A percentile compares a stretch with the other conserved stretches of the same genome.
These are phyloP conservation scores for Agraylea sexmaculata DNA, from an alignment of 1,140 invertebrate genomes.

Conservation along the genomic window DNA sequence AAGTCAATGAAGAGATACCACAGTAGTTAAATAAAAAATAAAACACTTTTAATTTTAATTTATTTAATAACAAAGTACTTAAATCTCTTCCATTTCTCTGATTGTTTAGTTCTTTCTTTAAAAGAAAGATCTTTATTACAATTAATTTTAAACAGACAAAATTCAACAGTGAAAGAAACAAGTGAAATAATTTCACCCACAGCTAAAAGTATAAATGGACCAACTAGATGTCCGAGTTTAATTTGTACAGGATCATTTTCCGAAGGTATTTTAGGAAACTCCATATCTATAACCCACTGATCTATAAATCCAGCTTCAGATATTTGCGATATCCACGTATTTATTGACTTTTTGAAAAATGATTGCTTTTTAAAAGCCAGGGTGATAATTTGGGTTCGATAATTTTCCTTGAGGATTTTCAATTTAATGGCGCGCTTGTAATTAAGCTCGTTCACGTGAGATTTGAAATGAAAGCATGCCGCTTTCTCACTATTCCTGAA, in stretches of 20 bases:
- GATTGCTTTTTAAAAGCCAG: slow-evolving; percentile 14
- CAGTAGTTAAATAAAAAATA: too few species aligned
- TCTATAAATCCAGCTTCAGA: slow-evolving; percentile 15
- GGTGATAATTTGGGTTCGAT: slow-evolving; percentile 13
- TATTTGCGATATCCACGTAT: slow-evolving; percentile 15
- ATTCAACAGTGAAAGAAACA: too few species aligned
- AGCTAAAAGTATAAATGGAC: slow-evolving; percentile 14
- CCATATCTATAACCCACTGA: slow-evolving; percentile 7
- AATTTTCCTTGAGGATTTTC: slow-evolving; percentile 13
- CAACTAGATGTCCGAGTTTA: slow-evolving; percentile 11
- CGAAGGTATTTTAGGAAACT: slow-evolving; percentile 1
- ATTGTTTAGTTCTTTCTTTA: too few species aligned
- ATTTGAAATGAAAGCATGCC: slow-evolving; percentile 11
- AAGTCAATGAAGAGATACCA: too few species aligned
- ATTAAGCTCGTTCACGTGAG: slow-evolving; percentile 15
- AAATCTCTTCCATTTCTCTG: too few species aligned
- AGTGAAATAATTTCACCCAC: slow-evolving; percentile 11
- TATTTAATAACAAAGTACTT: too few species aligned
- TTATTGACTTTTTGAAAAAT: slow-evolving; percentile 9
- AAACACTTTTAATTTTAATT: too few species aligned
- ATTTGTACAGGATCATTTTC: slow-evolving; percentile 11
- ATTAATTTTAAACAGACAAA: too few species aligned
- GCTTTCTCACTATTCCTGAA: slow-evolving; percentile 9
- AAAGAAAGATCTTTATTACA: too few species aligned
- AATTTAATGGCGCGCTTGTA: slow-evolving; percentile 8